phyloP scores from a whole-genome alignment of 2,113 vertebrate genomes.

The Lophius piscatorius region DNA sequence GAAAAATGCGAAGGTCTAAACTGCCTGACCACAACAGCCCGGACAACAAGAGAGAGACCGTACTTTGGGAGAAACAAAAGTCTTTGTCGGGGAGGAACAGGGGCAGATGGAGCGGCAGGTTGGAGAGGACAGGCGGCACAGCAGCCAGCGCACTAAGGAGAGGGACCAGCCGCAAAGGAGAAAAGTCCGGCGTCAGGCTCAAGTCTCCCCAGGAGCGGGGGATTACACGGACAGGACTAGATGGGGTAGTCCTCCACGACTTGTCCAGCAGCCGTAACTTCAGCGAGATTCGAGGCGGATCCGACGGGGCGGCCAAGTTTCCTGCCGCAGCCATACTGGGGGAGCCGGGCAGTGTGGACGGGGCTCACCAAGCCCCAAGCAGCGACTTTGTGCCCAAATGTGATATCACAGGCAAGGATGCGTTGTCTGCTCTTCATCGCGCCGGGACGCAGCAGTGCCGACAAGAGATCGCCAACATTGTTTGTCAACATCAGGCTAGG shows the following conservation, averaged over 20 bases:
- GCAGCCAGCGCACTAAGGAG: conserved; percentile 67
- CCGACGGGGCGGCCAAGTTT: conserved; percentile 74
- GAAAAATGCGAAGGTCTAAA: conserved; percentile 85
- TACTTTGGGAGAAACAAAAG: conserved; percentile 77
- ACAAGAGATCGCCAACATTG: conserved; percentile 93
- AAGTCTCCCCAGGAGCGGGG: conserved; percentile 62
- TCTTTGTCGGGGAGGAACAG: conserved; percentile 78
- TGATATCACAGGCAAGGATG: conserved; percentile 92
- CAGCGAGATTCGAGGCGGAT: conserved; percentile 61
- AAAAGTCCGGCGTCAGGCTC: conserved; percentile 68
- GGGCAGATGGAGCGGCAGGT: conserved; percentile 78
- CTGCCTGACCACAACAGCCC: conserved; percentile 88
- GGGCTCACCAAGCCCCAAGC: conserved; percentile 87
- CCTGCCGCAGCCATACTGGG: conserved; percentile 82
- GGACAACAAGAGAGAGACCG: conserved; percentile 81
- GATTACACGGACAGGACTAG: conserved; percentile 32
- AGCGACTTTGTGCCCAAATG: conserved; percentile 92
- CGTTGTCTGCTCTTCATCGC: conserved; percentile 90
- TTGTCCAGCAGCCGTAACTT: conserved; percentile 88
- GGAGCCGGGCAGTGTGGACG: conserved; percentile 94
- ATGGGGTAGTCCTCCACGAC: conserved; percentile 71
- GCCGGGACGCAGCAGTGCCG: conserved; percentile 91
- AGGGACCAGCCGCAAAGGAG: conserved; percentile 74
- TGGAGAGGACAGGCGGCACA: conserved; percentile 72
- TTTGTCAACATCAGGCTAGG: conserved; percentile 92